Base-by-base conservation (phyloP, 1,140 invertebrate genomes). In the Magallana gigas region DNA sequence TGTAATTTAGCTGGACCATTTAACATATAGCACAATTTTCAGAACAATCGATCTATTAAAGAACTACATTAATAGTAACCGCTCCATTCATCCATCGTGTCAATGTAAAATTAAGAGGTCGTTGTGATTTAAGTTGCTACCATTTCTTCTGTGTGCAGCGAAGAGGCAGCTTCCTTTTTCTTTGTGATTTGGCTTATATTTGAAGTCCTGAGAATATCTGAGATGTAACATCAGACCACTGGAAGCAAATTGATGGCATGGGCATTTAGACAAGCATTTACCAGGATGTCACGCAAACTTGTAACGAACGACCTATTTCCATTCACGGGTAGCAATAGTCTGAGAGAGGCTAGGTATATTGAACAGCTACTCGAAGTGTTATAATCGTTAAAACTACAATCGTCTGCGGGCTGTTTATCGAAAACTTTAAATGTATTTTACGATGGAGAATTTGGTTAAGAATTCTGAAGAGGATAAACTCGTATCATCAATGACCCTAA, bases 391-490 rank as follows among this genome's bases (percentile, higher is more conserved):
- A 29, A 18, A 18, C 18, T 36, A 76, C 68, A 76, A 76, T 76
- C 18, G 23, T 4, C 36, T 76, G 18, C 18, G 12, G 23, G 68
- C 68, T 76, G 68, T 76, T 48, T 76, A 76, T 76, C 23, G 23
- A 29, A 12, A 36, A 8, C 23, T 76, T 4, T 64, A 76, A 76
- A 23, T 29, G 23, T 29, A 29, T 36, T 76, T 76, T 76, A 76
- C 23, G 68, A 76, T 29, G 36, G 68, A 76, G 36, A 76, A 76
- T 76, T 76, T 76, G 68, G 68, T 76, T 76, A 76, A 76, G 68
- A 76, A 76, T 76, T 76, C 23, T 29, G 68, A 76, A 76, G 68
- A 76, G 68, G 68, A 76, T 76, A 23, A 76, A 76, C 23, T 4
- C 36, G 23, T 76, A 76, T 76, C 68, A 76, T 76, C 8, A 29